Evolutionary conservation across 2,888 invertebrate species (phyloP).

Genomic region (Limenitis camilla): DNA sequence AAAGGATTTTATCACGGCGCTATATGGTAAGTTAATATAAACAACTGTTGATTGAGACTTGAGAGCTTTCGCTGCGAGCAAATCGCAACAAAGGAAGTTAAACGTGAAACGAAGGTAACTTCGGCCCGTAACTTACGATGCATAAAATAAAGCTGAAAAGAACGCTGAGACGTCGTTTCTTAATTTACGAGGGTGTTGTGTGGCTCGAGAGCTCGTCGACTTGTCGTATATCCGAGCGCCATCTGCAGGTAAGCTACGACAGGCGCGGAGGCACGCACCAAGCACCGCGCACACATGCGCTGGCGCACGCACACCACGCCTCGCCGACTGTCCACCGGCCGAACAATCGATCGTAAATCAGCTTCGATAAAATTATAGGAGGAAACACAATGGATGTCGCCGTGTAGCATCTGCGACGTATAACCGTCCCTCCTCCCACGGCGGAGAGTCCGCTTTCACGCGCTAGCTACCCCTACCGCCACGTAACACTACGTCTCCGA

Average conservation of each 20-base stretch:
- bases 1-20: constrained; percentile 48
- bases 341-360: constrained; percentile 76
- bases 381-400: constrained; percentile 70
- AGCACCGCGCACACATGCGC: constrained; percentile 51
- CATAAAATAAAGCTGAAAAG: constrained; percentile 54
- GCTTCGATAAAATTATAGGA: constrained; percentile 75
- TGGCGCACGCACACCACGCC: constrained; percentile 56
- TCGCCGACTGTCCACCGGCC: constrained; percentile 63
- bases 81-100: constrained; percentile 25
- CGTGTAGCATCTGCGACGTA: constrained; percentile 54
- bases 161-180: constrained; percentile 56
- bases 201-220: constrained; percentile 40
- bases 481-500: constrained; percentile 58
- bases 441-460: constrained; percentile 63
- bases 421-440: constrained; percentile 55
- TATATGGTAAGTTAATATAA: constrained; percentile 40
- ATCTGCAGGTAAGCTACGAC: constrained; percentile 61
- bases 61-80: constrained; percentile 26
- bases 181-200: constrained; percentile 68
- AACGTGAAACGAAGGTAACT: constrained; percentile 13
- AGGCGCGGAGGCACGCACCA: constrained; percentile 37
- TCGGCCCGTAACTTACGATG: constrained; percentile 19
- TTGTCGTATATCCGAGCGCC: constrained; percentile 42
- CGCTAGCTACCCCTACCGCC: constrained; percentile 44
- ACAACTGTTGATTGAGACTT: constrained; percentile 41